phyloP scores from a whole-genome alignment of 2,888 invertebrate species.

The Papilio gigon region DNA sequence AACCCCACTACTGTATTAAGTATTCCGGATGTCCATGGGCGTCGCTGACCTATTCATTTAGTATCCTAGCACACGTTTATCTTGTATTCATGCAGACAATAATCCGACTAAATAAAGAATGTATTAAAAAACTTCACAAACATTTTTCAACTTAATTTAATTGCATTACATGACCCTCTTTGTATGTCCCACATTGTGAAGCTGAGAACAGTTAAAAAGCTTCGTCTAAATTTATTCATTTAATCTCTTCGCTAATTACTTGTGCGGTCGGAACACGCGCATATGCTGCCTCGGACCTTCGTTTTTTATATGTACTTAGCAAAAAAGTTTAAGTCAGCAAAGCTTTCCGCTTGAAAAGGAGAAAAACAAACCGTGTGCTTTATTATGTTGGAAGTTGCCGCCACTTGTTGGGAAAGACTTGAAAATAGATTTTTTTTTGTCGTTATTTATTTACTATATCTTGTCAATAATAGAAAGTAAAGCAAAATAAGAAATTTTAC shows the following conservation, averaged over 20 bases:
- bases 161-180: conserved; percentile 5
- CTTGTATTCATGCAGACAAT: too few relatives aligned
- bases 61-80: too few relatives aligned
- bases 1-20: too few relatives aligned
- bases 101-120: background rate
- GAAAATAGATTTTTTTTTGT: too few relatives aligned
- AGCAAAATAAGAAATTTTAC: too few relatives aligned
- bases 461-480: too few relatives aligned
- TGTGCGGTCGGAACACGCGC: conserved; percentile 6
- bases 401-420: background rate
- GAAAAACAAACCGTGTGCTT: background rate
- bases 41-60: too few relatives aligned
- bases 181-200: conserved; percentile 1
- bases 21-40: too few relatives aligned
- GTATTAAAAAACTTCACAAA: too few relatives aligned
- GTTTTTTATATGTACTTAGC: conserved; percentile 20
- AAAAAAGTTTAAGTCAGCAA: conserved; percentile 14
- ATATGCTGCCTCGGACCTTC: conserved; percentile 9
- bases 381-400: background rate
- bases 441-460: too few relatives aligned
- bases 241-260: conserved; percentile 24
- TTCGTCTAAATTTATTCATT: conserved; percentile 23
- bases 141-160: conserved; percentile 3
- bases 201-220: conserved; percentile 13
- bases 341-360: conserved; percentile 7